These are phyloP conservation scores for Turritopsis dohrnii DNA, from an alignment of 30 jellyfish, hydroid and myxozoan genomes.

Conservation along the genomic window DNA sequence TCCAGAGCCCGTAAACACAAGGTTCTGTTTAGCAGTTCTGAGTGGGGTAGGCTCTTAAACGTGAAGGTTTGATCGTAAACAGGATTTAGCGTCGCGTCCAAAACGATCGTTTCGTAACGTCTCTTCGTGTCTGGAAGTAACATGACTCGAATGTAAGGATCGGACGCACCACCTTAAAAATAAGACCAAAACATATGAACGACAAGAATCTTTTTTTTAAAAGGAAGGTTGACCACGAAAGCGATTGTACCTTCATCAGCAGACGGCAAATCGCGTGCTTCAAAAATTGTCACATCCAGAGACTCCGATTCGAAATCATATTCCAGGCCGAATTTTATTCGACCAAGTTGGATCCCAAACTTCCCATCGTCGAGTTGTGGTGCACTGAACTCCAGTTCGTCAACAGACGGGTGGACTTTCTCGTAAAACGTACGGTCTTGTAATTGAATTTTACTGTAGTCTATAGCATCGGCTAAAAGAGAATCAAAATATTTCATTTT, in stretches of 20 bases:
- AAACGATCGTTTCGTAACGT: slow-evolving; percentile 71
- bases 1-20: slow-evolving; percentile 72
- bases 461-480: slow-evolving; percentile 26
- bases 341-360: slow-evolving; percentile 39
- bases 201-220: too few species aligned
- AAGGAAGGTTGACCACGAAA: background rate
- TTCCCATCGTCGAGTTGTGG: slow-evolving; percentile 5
- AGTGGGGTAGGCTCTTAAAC: slow-evolving; percentile 53
- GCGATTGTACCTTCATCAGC: slow-evolving; percentile 66
- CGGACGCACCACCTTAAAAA: slow-evolving; percentile 63
- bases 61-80: slow-evolving; percentile 66
- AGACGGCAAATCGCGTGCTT: slow-evolving; percentile 89
- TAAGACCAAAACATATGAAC: background rate
- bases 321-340: slow-evolving; percentile 64
- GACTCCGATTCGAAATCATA: slow-evolving; percentile 53
- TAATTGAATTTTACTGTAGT: slow-evolving; percentile 13
- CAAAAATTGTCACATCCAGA: slow-evolving; percentile 62
- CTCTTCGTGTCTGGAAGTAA: slow-evolving; percentile 77
- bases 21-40: slow-evolving; percentile 57
- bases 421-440: slow-evolving; percentile 24
- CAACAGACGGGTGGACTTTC: slow-evolving; percentile 25
- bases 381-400: slow-evolving; percentile 22
- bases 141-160: slow-evolving; percentile 87
- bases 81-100: slow-evolving; percentile 68
- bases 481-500: too few species aligned